Evolutionary conservation across 2,888 invertebrate genomes (phyloP).

Genomic region (Synergus umbraculus): DNA sequence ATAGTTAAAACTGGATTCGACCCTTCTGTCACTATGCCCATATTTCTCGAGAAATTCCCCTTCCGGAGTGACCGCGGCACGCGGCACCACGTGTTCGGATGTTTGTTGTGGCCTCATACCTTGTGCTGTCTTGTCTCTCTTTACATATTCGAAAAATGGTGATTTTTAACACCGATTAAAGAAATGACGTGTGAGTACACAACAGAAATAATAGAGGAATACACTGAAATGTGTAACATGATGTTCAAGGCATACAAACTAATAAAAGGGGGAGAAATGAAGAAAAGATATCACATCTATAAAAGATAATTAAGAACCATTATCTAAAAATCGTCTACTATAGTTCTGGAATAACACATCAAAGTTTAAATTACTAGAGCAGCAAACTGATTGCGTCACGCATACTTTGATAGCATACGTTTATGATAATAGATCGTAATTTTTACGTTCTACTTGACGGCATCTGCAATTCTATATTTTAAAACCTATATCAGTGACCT

Average conservation of each 20-base stretch:
- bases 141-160: not conserved
- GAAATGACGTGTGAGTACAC: not conserved
- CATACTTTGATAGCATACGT: constrained; percentile 18
- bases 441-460: constrained; percentile 34
- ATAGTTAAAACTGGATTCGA: constrained; percentile 63
- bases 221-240: not conserved
- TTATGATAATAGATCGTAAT: constrained; percentile 1
- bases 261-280: too few relatives aligned
- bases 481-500: constrained; percentile 15
- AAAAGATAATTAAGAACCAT: not conserved
- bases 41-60: constrained; percentile 64
- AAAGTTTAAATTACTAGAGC: constrained; percentile 18
- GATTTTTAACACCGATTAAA: not conserved
- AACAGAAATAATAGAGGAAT: not conserved
- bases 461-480: constrained; percentile 13
- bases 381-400: constrained; percentile 16
- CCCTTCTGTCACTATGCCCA: constrained; percentile 65
- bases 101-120: not conserved
- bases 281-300: not conserved
- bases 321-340: not conserved
- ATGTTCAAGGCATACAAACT: not conserved
- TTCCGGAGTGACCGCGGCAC: constrained; percentile 58
- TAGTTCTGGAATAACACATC: not conserved
- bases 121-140: not conserved
- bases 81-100: constrained; percentile 60